Conservation (phyloP, 2,113 vertebrate species). For the Leucopternis melanops region DNA sequence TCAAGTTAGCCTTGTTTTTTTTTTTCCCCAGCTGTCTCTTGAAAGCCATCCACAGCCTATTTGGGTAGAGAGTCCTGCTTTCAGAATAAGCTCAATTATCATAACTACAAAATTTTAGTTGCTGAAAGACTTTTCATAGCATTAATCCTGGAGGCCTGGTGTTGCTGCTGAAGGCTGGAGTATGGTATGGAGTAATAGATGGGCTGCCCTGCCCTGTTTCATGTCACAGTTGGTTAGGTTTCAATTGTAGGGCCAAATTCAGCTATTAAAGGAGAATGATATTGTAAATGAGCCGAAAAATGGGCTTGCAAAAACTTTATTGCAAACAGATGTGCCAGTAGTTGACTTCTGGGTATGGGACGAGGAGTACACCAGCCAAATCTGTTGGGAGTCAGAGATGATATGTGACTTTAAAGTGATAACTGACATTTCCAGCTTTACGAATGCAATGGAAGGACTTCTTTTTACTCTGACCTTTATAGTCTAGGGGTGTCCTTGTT, state of each 20-base stretch:
- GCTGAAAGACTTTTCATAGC: background rate
- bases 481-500: background rate
- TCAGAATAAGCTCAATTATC: background rate
- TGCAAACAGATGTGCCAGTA: background rate
- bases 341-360: background rate
- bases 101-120: background rate
- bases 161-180: background rate
- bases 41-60: background rate
- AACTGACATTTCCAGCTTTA: background rate
- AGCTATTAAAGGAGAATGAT: background rate
- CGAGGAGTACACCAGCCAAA: fast-evolving
- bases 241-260: background rate
- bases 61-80: background rate
- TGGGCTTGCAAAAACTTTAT: background rate
- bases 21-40: background rate
- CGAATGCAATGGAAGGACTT: background rate
- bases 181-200: background rate
- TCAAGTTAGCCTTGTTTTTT: background rate
- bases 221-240: background rate
- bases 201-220: background rate
- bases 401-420: background rate
- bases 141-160: background rate
- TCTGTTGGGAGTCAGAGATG: background rate
- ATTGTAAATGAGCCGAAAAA: background rate
- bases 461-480: background rate